Conservation (phyloP, 2,888 invertebrate species). For the Drosophila eohydei region DNA sequence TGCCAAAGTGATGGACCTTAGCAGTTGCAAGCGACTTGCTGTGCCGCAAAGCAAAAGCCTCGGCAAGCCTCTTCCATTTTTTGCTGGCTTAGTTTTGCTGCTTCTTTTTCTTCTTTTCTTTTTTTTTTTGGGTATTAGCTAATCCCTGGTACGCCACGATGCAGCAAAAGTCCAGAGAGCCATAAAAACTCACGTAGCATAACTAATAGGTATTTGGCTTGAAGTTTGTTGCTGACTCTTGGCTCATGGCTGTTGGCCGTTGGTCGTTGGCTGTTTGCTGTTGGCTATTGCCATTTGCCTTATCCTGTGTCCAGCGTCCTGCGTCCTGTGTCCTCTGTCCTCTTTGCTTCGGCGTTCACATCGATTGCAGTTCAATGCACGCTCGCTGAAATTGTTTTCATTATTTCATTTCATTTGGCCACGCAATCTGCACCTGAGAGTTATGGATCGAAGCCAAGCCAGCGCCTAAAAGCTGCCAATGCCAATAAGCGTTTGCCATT, state of each 20-base stretch:
- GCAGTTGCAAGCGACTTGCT: neutral
- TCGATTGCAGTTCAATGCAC: slow-evolving; percentile 70
- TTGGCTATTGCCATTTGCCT: slow-evolving; percentile 13
- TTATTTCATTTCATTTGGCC: slow-evolving; percentile 73
- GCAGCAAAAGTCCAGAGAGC: slow-evolving; percentile 25
- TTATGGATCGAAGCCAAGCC: slow-evolving; percentile 50
- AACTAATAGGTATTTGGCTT: slow-evolving; percentile 60
- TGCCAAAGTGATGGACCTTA: slow-evolving; percentile 6
- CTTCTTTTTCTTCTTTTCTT: too few species aligned
- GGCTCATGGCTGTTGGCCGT: slow-evolving; percentile 16
- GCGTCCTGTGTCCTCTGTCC: slow-evolving; percentile 3
- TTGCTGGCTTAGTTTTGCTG: neutral
- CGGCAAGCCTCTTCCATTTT: slow-evolving; percentile 5
- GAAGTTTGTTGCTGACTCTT: slow-evolving; percentile 35
- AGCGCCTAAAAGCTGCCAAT: slow-evolving; percentile 31
- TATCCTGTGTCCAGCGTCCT: neutral
- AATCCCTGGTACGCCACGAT: slow-evolving; percentile 8
- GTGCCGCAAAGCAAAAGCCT: slow-evolving; percentile 1
- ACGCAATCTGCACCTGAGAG: slow-evolving; percentile 65
- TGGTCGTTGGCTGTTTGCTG: neutral
- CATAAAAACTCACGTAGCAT: slow-evolving; percentile 63
- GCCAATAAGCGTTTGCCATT: slow-evolving; percentile 56
- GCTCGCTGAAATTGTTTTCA: slow-evolving; percentile 71
- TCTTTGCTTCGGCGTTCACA: neutral
- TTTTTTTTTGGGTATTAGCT: slow-evolving; percentile 1